These are phyloP conservation scores for Stegostoma tigrinum DNA, from an alignment of 2,113 vertebrate species.

Conservation along the genomic window DNA sequence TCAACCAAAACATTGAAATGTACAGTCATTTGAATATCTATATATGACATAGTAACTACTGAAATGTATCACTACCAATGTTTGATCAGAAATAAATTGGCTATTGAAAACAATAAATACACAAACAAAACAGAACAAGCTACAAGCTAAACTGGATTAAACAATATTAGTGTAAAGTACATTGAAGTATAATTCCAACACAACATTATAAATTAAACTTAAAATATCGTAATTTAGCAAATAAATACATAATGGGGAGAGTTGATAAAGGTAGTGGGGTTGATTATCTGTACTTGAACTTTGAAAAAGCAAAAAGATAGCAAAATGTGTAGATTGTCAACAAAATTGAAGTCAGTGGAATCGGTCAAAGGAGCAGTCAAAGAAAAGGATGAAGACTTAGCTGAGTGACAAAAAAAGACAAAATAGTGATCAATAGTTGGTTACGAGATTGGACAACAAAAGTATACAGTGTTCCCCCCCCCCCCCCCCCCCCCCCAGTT, in stretches of 20 bases:
- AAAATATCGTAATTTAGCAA: background rate
- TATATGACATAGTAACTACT: background rate
- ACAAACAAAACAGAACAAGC: background rate
- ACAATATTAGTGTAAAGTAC: background rate
- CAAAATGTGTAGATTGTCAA: background rate
- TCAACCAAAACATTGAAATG: background rate
- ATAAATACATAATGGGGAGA: background rate
- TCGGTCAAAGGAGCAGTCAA: background rate
- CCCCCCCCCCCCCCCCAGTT: no score
- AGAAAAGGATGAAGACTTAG: background rate
- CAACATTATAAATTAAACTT: background rate
- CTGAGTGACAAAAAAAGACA: background rate
- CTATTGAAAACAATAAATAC: background rate
- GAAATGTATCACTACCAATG: background rate
- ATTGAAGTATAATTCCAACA: background rate
- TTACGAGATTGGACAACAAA: background rate
- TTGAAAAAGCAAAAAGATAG: background rate
- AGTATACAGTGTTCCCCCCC: background rate
- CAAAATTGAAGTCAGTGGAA: background rate
- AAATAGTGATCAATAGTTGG: background rate
- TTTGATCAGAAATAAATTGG: background rate
- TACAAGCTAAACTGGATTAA: background rate
- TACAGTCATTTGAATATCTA: background rate
- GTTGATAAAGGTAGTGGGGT: background rate
- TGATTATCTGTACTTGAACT: background rate